A percentile compares a stretch with the other conserved stretches of the same genome.
These are phyloP conservation scores for Myotis brandtii DNA, from an alignment of 2,113 vertebrate species.

Conservation along the genomic window DNA sequence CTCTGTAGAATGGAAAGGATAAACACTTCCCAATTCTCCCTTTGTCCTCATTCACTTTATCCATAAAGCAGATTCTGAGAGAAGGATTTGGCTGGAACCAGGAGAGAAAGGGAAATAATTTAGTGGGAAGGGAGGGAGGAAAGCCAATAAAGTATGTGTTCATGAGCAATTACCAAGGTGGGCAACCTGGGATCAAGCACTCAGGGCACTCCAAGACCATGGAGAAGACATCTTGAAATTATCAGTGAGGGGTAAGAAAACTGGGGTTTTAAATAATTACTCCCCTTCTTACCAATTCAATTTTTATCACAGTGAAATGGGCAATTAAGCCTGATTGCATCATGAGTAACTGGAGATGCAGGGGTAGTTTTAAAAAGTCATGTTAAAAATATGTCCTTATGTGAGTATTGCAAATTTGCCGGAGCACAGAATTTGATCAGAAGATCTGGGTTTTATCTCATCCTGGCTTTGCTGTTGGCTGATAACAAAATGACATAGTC, in stretches of 20 bases:
- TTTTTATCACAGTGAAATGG: background rate
- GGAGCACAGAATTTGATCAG: background rate
- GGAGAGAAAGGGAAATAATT: background rate
- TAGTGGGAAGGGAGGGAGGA: background rate
- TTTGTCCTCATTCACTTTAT: background rate
- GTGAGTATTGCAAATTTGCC: background rate
- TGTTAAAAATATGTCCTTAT: background rate
- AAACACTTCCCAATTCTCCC: background rate
- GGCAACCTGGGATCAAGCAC: background rate
- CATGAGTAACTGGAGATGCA: background rate
- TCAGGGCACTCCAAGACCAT: fast-evolving
- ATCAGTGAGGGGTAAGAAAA: background rate
- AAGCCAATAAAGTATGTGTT: background rate
- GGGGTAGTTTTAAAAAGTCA: background rate
- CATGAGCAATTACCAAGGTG: background rate
- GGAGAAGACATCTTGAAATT: background rate
- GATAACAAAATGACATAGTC: background rate
- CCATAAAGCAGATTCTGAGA: background rate
- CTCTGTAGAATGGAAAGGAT: background rate
- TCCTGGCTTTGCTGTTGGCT: background rate
- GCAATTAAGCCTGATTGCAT: background rate
- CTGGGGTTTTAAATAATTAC: background rate
- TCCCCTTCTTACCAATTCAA: background rate
- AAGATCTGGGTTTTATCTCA: background rate
- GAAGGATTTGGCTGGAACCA: background rate